Evolutionary conservation across 2,797 vertebrate species (phyloP).

Genomic region (Sebastes vulpes): DNA sequence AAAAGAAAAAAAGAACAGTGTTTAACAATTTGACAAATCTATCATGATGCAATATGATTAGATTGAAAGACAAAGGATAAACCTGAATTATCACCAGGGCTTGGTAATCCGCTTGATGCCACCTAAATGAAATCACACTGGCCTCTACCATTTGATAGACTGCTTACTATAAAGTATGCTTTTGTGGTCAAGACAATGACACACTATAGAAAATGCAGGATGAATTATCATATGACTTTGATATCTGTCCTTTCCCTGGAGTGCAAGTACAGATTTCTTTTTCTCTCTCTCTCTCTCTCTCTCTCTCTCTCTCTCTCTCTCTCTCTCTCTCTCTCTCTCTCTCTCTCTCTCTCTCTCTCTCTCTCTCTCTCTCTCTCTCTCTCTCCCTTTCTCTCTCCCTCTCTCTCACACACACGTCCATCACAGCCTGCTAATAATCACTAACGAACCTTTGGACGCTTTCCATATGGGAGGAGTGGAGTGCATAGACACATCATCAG

Average conservation of each 20-base stretch:
- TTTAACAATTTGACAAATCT: not conserved
- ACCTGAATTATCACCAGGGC: not conserved
- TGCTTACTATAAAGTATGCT: not conserved
- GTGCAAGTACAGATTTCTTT: not conserved
- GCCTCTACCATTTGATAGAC: not conserved
- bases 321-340: not conserved
- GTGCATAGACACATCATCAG: not conserved
- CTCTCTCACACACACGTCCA: not conserved
- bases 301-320: not conserved
- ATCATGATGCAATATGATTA: not conserved
- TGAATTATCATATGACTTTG: not conserved
- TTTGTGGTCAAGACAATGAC: not conserved
- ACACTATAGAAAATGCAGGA: not conserved
- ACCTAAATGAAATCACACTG: not conserved
- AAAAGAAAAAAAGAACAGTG: not conserved
- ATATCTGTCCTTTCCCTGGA: not conserved
- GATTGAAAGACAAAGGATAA: not conserved
- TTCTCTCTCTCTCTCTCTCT: not conserved
- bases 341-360: not conserved
- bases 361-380: not conserved
- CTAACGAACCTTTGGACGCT: constrained; percentile 7
- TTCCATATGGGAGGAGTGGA: constrained; percentile 4
- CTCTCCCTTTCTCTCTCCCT: not conserved
- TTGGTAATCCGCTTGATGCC: not conserved
- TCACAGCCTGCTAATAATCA: not conserved